Evolutionary conservation across 2,113 vertebrate species (phyloP).

Genomic region (Todiramphus saurophagus): DNA sequence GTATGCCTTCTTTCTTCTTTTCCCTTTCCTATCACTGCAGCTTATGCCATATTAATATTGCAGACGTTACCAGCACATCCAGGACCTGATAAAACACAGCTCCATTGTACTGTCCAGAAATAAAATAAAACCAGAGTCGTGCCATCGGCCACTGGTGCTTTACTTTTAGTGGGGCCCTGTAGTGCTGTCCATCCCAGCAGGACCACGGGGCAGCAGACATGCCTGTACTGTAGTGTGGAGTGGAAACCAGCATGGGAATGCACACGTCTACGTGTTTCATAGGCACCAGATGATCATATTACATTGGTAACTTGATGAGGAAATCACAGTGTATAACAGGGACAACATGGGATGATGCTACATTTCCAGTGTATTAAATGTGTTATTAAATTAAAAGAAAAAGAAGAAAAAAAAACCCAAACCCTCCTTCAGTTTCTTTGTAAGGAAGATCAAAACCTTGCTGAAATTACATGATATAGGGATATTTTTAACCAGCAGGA

Average conservation of each 20-base stretch:
- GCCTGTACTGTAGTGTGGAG: accelerated
- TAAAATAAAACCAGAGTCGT: not conserved
- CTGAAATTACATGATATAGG: not conserved
- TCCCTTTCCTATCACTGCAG: not conserved
- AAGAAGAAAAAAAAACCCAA: not conserved
- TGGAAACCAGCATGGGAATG: not conserved
- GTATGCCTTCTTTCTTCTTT: not conserved
- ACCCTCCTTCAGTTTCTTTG: not conserved
- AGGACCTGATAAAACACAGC: not conserved
- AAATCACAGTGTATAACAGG: not conserved
- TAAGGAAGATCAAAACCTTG: not conserved
- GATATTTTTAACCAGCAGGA: not conserved
- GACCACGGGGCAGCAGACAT: not conserved
- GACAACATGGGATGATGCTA: not conserved
- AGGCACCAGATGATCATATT: not conserved
- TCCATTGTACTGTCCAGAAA: not conserved
- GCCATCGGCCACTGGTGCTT: accelerated
- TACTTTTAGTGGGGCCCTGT: accelerated
- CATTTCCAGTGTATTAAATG: not conserved
- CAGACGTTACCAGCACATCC: not conserved
- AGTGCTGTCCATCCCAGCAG: not conserved
- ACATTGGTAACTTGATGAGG: not conserved
- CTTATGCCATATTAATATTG: not conserved
- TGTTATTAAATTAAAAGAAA: not conserved
- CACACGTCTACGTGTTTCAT: not conserved